These are phyloP conservation scores for Sylvietta virens DNA, from an alignment of 2,113 vertebrate genomes.

Conservation along the genomic window DNA sequence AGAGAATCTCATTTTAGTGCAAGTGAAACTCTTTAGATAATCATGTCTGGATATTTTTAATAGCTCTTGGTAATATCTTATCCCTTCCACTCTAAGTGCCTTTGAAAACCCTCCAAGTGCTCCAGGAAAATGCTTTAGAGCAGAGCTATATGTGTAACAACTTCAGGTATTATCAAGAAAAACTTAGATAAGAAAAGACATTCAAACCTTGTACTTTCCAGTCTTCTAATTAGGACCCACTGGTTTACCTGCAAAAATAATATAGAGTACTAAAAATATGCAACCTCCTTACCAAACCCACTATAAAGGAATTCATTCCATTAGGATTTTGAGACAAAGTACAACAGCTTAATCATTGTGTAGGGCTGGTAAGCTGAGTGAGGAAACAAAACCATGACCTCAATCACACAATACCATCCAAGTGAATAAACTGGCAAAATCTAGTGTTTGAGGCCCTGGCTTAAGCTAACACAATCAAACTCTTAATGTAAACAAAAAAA, in stretches of 20 bases:
- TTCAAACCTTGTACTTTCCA: not conserved
- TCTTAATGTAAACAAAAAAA: not conserved
- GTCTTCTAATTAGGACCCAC: not conserved
- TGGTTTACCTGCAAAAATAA: not conserved
- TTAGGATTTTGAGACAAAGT: not conserved
- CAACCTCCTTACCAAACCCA: not conserved
- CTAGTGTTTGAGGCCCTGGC: not conserved
- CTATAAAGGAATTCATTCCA: not conserved
- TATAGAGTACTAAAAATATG: not conserved
- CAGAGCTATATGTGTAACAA: not conserved
- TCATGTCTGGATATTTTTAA: slow-evolving; percentile 25
- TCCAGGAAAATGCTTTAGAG: not conserved
- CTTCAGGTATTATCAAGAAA: not conserved
- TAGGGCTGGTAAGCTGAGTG: not conserved
- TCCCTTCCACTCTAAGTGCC: not conserved
- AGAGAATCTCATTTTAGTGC: not conserved
- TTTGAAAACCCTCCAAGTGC: slow-evolving; percentile 25
- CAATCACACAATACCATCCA: not conserved
- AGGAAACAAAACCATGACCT: not conserved
- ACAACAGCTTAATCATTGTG: not conserved
- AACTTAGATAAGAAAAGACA: not conserved
- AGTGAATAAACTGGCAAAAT: not conserved
- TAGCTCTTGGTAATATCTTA: slow-evolving; percentile 36
- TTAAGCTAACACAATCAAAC: not conserved
- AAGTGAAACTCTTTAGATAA: slow-evolving; percentile 24